phyloP scores from a whole-genome alignment of 2,888 invertebrate species.

The Amiota mariae region DNA sequence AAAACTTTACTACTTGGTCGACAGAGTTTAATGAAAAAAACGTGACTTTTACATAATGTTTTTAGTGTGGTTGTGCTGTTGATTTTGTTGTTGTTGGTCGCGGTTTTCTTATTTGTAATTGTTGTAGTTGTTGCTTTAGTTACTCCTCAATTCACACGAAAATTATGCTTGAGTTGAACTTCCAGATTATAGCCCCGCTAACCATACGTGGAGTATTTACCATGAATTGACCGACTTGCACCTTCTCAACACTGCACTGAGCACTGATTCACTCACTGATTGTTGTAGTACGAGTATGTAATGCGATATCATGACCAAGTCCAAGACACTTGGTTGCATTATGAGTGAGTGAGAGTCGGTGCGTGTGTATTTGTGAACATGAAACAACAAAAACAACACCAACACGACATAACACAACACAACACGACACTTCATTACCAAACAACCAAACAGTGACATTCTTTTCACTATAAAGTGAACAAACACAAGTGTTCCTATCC shows the following conservation, averaged over 20 bases:
- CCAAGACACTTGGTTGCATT: conserved; percentile 16
- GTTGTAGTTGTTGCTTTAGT: neutral
- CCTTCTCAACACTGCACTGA: neutral
- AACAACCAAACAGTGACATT: conserved; percentile 42
- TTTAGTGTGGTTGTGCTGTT: neutral
- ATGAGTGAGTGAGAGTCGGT: too few relatives aligned
- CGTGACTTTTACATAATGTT: conserved; percentile 35
- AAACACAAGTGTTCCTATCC: conserved; percentile 52
- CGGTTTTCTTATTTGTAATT: neutral
- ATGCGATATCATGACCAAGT: conserved; percentile 30
- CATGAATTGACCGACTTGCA: neutral
- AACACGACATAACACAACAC: neutral
- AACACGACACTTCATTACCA: conserved; percentile 41
- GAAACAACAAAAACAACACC: conserved; percentile 22
- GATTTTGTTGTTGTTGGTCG: neutral
- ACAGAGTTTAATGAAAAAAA: conserved; percentile 27
- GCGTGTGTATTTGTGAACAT: neutral
- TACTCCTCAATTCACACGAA: conserved; percentile 16
- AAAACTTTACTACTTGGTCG: neutral
- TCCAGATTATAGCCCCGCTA: neutral
- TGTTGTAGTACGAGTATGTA: conserved; percentile 14
- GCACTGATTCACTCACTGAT: neutral
- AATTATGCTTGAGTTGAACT: conserved; percentile 17
- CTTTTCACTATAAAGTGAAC: conserved; percentile 35
- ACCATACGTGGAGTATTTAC: neutral